Percentiles rank a stretch among this genome's conserved stretches.
Conservation (phyloP, 92 coral and sea anemone genomes). For the Virgularia gustaviana region DNA sequence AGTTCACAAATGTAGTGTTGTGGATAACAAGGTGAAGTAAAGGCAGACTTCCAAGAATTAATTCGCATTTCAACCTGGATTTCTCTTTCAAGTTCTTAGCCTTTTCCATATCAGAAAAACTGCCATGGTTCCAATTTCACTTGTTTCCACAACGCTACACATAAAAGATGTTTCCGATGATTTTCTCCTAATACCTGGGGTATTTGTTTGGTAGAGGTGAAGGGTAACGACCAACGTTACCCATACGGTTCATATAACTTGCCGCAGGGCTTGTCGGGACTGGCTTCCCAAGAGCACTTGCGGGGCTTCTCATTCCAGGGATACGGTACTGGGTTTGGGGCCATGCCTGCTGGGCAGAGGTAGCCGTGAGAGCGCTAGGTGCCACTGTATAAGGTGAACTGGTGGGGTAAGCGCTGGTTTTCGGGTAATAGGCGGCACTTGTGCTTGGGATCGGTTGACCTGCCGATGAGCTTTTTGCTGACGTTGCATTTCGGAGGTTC, state of each 20-base stretch:
- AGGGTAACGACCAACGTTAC: constrained; percentile 1
- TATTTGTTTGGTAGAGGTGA: neutral
- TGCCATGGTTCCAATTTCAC: no score
- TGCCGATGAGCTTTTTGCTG: neutral
- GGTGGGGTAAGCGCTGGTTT: neutral
- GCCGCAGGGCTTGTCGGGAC: neutral
- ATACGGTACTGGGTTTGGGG: constrained; percentile 68
- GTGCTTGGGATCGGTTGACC: neutral
- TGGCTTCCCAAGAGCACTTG: no score
- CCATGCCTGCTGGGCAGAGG: constrained; percentile 69
- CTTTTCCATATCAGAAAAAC: no score
- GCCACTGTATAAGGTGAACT: constrained; percentile 2
- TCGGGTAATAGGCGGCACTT: neutral
- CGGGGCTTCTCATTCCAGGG: constrained; percentile 17
- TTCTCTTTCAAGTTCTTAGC: no score
- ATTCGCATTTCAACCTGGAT: no score
- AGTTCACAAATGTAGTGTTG: no score
- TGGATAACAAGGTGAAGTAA: no score
- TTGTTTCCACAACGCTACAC: no score
- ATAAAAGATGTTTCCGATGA: no score
- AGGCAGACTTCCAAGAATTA: no score
- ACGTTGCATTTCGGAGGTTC: neutral
- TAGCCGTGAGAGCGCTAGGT: constrained; percentile 47
- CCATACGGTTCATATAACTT: no score
- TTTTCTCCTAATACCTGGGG: no score